Conservation (phyloP, 2,113 vertebrate genomes). For the Nothocercus nigrocapillus region DNA sequence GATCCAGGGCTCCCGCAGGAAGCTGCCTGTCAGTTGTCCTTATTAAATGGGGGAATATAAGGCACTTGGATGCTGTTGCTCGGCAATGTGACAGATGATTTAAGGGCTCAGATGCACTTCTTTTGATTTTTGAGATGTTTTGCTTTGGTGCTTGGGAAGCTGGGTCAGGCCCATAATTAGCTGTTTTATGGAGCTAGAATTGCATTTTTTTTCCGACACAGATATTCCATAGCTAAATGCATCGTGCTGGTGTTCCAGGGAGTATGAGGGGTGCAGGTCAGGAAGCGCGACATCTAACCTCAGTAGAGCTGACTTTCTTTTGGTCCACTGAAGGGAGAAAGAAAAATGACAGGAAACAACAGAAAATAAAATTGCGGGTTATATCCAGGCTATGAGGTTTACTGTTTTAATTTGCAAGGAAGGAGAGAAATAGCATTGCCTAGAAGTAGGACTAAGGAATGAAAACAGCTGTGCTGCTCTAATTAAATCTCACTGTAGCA, state of each 20-base stretch:
- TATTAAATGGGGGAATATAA: neutral
- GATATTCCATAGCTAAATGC: neutral
- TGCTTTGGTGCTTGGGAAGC: neutral
- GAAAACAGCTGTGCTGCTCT: slow-evolving; percentile 38
- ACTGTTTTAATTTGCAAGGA: neutral
- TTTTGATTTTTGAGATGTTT: neutral
- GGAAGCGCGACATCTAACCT: neutral
- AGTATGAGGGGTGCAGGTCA: neutral
- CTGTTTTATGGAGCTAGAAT: neutral
- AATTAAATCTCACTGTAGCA: slow-evolving; percentile 8
- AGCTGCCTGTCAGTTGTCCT: neutral
- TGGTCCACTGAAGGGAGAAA: neutral
- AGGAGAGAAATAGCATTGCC: neutral
- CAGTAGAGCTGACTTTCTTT: neutral
- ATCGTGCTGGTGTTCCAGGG: neutral
- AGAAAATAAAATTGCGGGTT: neutral
- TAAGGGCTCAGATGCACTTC: fast-evolving
- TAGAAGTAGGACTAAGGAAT: slow-evolving; percentile 29
- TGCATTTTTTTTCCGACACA: neutral
- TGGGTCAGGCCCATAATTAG: neutral
- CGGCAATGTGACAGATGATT: neutral
- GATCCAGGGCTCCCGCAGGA: neutral
- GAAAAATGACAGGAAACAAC: neutral
- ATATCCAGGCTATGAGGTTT: neutral
- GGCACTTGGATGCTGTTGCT: neutral